A percentile compares a stretch with the other conserved stretches of the same genome.
Conservation (phyloP, 2,797 vertebrate species). For the Avahi laniger region DNA sequence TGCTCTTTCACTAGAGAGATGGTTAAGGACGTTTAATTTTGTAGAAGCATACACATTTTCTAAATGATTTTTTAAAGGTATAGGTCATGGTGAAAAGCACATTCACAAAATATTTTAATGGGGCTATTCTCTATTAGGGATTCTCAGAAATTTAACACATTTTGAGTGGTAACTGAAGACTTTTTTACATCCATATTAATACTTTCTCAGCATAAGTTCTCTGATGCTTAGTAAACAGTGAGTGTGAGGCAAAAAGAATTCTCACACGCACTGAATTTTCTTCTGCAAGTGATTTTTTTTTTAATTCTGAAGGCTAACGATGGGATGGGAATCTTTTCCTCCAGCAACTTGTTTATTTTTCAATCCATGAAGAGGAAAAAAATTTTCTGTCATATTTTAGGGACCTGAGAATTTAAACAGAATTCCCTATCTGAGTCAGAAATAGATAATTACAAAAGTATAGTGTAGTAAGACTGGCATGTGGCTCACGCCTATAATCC, state of each 20-base stretch:
- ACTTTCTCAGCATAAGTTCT: neutral
- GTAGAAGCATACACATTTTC: neutral
- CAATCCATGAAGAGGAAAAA: neutral
- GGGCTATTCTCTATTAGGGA: neutral
- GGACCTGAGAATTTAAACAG: neutral
- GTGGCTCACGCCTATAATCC: no score
- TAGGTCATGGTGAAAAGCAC: neutral
- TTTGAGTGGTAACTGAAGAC: neutral
- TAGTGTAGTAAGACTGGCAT: neutral
- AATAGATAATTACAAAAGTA: slow-evolving; percentile 10
- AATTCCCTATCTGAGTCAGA: neutral
- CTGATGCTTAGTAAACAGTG: neutral
- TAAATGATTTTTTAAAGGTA: neutral
- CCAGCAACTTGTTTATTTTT: neutral
- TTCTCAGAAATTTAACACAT: neutral
- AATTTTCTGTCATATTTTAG: slow-evolving; percentile 10
- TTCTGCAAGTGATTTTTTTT: neutral
- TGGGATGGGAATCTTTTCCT: neutral
- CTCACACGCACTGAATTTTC: neutral
- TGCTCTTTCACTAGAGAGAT: neutral
- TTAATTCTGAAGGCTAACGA: neutral
- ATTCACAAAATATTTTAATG: slow-evolving; percentile 22
- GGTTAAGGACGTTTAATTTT: neutral
- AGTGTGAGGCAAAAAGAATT: neutral
- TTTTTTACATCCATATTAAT: slow-evolving; percentile 21